Base-by-base conservation (phyloP, 2,113 vertebrate species). In the Sinocyclocheilus anshuiensis region DNA sequence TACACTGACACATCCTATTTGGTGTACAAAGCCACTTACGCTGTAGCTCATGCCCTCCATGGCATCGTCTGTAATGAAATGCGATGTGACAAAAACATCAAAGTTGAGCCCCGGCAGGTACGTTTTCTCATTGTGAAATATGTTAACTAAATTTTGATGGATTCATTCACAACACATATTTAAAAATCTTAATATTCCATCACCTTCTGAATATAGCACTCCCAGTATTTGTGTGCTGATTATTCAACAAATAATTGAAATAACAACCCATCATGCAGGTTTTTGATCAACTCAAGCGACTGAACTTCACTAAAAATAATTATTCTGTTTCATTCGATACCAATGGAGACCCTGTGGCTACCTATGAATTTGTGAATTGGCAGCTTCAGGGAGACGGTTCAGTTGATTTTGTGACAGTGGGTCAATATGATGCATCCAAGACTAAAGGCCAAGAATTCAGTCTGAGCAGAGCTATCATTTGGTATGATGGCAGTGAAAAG, bases 311-410 rank as follows among this genome's bases (percentile, higher is more conserved):
- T 2, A 86, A 15, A 8, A 94, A 93, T 77, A 90, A 92, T 71
- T 91, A 93, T 72, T 63, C 81, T 20, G 89, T 94, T 26, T 93
- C 92, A 16, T 95, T 95, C 77, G 91, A 95, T 90, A 61, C 69
- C 20, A 94, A 93, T 0, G 93, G 94, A 0, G 94, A 95, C 33
- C 93, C 93, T 42, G 87, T 91, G 72, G 92, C 93, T 50, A 84
- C 6, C 10, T 95, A 93, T 24, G 93, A 94, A 50, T 82, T 94
- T 67, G 90, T 94, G 18, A 95, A 94, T 91, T 95, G 94, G 94
- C 92, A 94, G 42, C 88, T 69, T 80, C 84, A 7, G 74, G 11
- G 86, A 16, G 81, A 59, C 36, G 91, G 92, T 4, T 61, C n/a
- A 22, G 55, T 81, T 72, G 55, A 93, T 53, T 74, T 93, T 78